phyloP scores from a whole-genome alignment of 2,888 invertebrate species.

The Hetaerina titia region DNA sequence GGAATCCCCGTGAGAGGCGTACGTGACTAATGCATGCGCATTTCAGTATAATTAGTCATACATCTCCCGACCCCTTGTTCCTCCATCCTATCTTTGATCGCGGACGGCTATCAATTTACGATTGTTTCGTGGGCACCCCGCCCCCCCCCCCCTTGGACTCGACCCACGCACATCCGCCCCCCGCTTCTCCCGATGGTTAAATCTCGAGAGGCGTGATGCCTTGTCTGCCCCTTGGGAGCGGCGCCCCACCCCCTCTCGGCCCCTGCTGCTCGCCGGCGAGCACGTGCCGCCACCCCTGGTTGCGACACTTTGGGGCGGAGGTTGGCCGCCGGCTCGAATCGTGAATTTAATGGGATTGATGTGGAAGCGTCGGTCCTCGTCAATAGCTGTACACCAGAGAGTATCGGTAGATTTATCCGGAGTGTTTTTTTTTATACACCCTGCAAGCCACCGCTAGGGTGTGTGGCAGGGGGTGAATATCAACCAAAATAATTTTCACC shows the following conservation, averaged over 20 bases:
- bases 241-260: background rate
- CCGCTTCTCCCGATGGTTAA: slow-evolving; percentile 23
- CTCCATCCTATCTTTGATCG: background rate
- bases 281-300: background rate
- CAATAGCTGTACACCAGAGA: too few species aligned
- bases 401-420: too few species aligned
- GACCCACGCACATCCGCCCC: background rate
- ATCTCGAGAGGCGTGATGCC: slow-evolving; percentile 16
- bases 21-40: background rate
- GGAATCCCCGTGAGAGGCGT: background rate
- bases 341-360: too few species aligned
- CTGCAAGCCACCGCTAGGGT: too few species aligned
- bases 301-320: background rate
- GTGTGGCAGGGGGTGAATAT: too few species aligned
- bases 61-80: background rate
- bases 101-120: slow-evolving; percentile 15
- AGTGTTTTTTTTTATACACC: too few species aligned
- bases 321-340: too few species aligned
- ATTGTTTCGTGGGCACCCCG: background rate
- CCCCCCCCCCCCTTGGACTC: background rate
- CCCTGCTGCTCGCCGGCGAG: background rate
- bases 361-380: too few species aligned
- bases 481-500: too few species aligned
- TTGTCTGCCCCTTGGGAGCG: background rate
- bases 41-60: slow-evolving; percentile 2